Conservation (phyloP, 2,888 invertebrate genomes). For the Oligia latruncula region DNA sequence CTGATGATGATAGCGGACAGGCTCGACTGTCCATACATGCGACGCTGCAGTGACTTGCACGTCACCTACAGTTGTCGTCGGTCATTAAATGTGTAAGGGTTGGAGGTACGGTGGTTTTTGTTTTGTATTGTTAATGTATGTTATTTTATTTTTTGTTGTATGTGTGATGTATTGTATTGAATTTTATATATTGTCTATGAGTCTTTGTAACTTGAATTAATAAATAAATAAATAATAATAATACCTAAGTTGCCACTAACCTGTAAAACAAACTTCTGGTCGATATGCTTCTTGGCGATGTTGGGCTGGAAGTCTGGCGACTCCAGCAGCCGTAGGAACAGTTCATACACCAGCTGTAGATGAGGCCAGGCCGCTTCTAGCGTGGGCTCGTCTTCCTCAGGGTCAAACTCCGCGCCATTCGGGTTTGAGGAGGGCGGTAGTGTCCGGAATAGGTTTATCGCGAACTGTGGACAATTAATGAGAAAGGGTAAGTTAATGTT, state of each 20-base stretch:
- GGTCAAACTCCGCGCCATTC: slow-evolving; percentile 96
- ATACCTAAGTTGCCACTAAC: slow-evolving; percentile 84
- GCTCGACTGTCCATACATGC: too few relatives aligned
- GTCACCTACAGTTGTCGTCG: too few relatives aligned
- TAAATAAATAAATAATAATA: too few relatives aligned
- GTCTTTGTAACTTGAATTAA: too few relatives aligned
- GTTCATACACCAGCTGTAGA: slow-evolving; percentile 95
- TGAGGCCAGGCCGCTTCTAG: slow-evolving; percentile 99
- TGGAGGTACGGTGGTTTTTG: too few relatives aligned
- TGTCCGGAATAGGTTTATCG: slow-evolving; percentile 96
- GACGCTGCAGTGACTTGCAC: too few relatives aligned
- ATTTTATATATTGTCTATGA: too few relatives aligned
- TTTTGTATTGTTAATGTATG: too few relatives aligned
- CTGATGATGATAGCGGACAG: too few relatives aligned
- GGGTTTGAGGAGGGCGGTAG: slow-evolving; percentile 96
- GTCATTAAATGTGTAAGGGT: too few relatives aligned
- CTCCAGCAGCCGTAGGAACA: slow-evolving; percentile 95
- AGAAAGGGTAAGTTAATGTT: background rate
- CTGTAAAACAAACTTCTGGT: slow-evolving; percentile 98
- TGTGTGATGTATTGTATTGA: too few relatives aligned
- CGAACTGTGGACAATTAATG: slow-evolving; percentile 90
- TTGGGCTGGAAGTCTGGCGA: slow-evolving; percentile 98
- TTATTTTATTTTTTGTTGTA: too few relatives aligned
- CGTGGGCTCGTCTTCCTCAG: slow-evolving; percentile 98
- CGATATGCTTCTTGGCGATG: slow-evolving; percentile 97